Base-by-base conservation (phyloP, 2,888 invertebrate species). In the Xestia rhomboidea region DNA sequence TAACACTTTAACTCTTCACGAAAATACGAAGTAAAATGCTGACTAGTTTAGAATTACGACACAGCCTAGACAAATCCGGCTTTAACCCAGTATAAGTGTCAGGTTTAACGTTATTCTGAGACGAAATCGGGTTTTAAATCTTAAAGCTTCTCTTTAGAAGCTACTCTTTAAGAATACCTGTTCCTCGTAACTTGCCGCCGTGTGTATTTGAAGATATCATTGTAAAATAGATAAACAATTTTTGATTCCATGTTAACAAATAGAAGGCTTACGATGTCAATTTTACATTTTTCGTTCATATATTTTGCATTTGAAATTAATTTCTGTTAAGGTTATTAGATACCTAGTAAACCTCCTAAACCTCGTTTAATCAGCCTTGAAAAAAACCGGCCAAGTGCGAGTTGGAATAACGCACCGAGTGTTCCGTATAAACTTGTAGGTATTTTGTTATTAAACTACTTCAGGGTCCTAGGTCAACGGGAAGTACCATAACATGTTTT, bases 31-130 rank as follows among this genome's bases (percentile, higher is more conserved):
- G 41, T 57, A 34, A 71, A 68, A 63, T 38, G 46, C 57, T 64
- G 34, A 60, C 15, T 27, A 18, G 63, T 30, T 51, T 60, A 27
- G 18, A 49, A 68, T 74, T 66, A 68, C 74, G 24, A 21, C 4
- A 18, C 21, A 51, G 51, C 15, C n/a, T 80, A 66, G 10, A 62
- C 51, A 78, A 72, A 83, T 83, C 60, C 38, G 7, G 11, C 38
- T 77, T 34, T 49, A 30, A 30, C 44, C 27, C 51, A 51, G 57
- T 44, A n/a, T 64, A 49, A 41, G 79, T 63, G 57, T 77, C 83
- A 64, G 49, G 18, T 72, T 83, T 27, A 72, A 67, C 41, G 24
- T 27, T 64, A 66, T 7, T 34, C 67, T 41, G 34, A 30, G n/a
- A 46, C 44, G n/a, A 68, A 82, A 60, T 46, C 44, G 0, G 62